Conservation (phyloP, 2,113 vertebrate genomes). For the Rhinopomastus cyanomelas region DNA sequence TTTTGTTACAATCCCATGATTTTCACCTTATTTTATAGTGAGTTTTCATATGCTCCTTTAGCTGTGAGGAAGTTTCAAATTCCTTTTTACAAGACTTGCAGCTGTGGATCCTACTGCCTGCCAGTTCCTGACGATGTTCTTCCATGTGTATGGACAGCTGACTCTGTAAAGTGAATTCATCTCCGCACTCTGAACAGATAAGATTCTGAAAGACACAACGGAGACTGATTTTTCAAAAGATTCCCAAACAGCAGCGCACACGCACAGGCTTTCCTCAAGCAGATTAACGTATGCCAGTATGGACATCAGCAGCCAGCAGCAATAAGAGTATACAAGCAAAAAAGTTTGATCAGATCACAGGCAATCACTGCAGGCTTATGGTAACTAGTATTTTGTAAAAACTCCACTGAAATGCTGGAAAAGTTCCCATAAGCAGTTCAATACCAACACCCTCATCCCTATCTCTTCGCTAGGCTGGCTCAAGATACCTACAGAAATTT, state of each 20-base stretch:
- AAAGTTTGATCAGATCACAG: not conserved
- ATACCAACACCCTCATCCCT: not conserved
- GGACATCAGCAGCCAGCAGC: not conserved
- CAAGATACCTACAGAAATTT: not conserved
- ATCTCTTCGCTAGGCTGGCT: not conserved
- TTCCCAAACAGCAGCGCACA: not conserved
- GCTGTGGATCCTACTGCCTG: slow-evolving; percentile 79
- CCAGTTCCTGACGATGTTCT: slow-evolving; percentile 92
- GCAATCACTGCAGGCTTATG: not conserved
- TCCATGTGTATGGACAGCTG: slow-evolving; percentile 92
- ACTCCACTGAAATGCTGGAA: not conserved
- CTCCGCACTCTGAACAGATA: slow-evolving; percentile 95
- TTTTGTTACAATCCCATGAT: not conserved
- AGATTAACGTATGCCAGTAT: not conserved
- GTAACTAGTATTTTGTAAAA: not conserved
- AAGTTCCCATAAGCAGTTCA: not conserved
- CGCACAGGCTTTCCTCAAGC: not conserved
- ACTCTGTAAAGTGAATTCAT: slow-evolving; percentile 96
- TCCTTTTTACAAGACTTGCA: slow-evolving; percentile 91
- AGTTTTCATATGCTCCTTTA: slow-evolving; percentile 92
- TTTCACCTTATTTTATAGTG: slow-evolving; percentile 90
- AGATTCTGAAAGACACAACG: slow-evolving; percentile 82
- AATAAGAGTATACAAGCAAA: not conserved
- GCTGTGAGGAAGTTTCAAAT: slow-evolving; percentile 81
- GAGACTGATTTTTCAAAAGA: not conserved